Evolutionary conservation across 1,140 invertebrate species (phyloP).

Genomic region (Heliconius congener): DNA sequence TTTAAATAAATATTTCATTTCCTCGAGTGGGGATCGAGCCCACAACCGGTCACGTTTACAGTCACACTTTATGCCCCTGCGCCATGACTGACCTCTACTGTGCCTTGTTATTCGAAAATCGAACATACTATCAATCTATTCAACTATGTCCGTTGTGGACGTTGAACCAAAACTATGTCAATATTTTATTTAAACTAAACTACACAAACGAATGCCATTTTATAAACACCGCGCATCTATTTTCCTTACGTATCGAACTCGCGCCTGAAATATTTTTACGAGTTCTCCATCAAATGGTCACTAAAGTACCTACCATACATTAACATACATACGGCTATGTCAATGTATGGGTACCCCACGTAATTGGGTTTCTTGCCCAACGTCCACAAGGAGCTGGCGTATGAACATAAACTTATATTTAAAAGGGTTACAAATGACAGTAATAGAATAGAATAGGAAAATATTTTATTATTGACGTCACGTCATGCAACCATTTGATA

Average conservation of each 20-base stretch:
- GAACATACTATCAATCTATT: not conserved
- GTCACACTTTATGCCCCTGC: too few relatives aligned
- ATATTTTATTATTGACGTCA: not conserved
- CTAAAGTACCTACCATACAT: not conserved
- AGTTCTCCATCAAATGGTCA: conserved; percentile 6
- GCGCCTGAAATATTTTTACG: not conserved
- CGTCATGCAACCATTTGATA: too few relatives aligned
- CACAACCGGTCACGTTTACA: too few relatives aligned
- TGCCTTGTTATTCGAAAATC: not conserved
- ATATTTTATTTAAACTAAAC: not conserved
- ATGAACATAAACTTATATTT: conserved; percentile 8
- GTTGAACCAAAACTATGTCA: not conserved
- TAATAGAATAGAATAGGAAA: not conserved
- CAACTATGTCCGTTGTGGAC: not conserved
- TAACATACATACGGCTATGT: not conserved
- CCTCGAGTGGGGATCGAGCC: too few relatives aligned
- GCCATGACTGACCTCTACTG: too few relatives aligned
- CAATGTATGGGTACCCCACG: not conserved
- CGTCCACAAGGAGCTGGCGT: not conserved
- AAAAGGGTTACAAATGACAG: conserved; percentile 2
- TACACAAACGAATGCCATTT: not conserved
- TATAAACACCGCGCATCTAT: not conserved
- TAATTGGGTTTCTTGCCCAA: conserved; percentile 9
- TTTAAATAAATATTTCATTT: too few relatives aligned
- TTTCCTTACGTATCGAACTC: not conserved